These are phyloP conservation scores for Lasioglossum albipes DNA, from an alignment of 1,140 invertebrate genomes.

Conservation along the genomic window DNA sequence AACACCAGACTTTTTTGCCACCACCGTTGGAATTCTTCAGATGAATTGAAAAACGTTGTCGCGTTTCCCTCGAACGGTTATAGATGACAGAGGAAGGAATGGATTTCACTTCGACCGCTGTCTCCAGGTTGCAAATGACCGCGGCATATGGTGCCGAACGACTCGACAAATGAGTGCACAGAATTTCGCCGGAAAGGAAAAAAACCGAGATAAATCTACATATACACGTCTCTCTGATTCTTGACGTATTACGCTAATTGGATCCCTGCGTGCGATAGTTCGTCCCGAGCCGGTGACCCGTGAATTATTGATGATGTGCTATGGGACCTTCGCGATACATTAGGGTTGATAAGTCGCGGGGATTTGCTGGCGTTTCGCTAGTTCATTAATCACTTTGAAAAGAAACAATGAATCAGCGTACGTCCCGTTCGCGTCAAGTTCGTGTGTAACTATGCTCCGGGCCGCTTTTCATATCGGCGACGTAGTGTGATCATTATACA, in stretches of 20 bases:
- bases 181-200: too few relatives aligned
- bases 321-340: constrained; percentile 5
- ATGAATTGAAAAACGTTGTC: too few relatives aligned
- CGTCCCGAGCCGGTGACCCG: background rate
- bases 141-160: background rate
- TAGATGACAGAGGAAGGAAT: too few relatives aligned
- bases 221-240: background rate
- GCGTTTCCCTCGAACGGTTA: too few relatives aligned
- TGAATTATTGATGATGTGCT: constrained; percentile 14
- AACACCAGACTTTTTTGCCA: too few relatives aligned
- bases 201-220: background rate
- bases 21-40: too few relatives aligned
- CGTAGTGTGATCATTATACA: background rate
- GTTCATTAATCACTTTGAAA: constrained; percentile 13
- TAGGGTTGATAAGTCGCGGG: background rate
- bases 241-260: background rate
- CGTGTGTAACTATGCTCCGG: background rate
- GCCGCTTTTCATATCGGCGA: background rate
- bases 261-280: background rate
- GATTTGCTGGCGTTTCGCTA: constrained; percentile 13
- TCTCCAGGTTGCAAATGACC: background rate
- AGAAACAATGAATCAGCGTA: constrained; percentile 10
- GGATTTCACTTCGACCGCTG: too few relatives aligned
- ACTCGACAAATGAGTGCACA: background rate
- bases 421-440: background rate